Evolutionary conservation across 2,888 invertebrate species (phyloP).

Genomic region (Mellilla xanthometata): DNA sequence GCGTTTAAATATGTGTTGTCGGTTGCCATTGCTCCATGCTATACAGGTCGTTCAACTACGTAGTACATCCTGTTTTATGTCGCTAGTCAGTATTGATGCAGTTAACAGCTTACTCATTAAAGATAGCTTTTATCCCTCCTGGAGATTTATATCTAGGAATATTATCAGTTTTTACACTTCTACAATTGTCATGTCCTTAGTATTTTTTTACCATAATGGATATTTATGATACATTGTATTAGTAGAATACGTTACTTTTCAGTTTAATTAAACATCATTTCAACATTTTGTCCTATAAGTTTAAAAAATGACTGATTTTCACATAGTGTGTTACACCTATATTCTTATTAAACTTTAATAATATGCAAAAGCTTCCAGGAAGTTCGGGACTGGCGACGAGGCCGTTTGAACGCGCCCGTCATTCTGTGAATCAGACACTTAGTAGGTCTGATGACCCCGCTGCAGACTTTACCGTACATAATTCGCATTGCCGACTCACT

Average conservation of each 20-base stretch:
- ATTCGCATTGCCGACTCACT: constrained; percentile 46
- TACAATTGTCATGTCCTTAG: no score
- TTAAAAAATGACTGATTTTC: no score
- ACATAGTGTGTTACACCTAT: no score
- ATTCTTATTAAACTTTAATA: no score
- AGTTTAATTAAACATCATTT: no score
- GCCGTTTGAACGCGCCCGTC: constrained; percentile 35
- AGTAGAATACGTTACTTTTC: no score
- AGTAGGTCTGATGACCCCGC: constrained; percentile 65
- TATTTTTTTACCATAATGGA: no score
- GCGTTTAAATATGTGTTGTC: constrained; percentile 49
- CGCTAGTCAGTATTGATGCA: constrained; percentile 2
- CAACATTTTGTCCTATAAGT: no score
- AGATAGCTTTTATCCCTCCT: constrained; percentile 4
- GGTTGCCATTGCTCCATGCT: constrained; percentile 48
- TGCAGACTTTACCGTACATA: constrained; percentile 34
- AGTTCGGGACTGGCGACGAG: constrained; percentile 28
- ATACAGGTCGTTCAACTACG: constrained; percentile 65
- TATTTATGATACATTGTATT: no score
- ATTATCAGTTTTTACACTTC: neutral
- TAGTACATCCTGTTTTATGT: constrained; percentile 39
- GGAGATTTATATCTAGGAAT: neutral
- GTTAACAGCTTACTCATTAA: constrained; percentile 4
- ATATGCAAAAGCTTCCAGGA: constrained; percentile 27
- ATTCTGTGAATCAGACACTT: constrained; percentile 52